phyloP scores from a whole-genome alignment of 2,888 invertebrate species.

The Harmothoe impar region DNA sequence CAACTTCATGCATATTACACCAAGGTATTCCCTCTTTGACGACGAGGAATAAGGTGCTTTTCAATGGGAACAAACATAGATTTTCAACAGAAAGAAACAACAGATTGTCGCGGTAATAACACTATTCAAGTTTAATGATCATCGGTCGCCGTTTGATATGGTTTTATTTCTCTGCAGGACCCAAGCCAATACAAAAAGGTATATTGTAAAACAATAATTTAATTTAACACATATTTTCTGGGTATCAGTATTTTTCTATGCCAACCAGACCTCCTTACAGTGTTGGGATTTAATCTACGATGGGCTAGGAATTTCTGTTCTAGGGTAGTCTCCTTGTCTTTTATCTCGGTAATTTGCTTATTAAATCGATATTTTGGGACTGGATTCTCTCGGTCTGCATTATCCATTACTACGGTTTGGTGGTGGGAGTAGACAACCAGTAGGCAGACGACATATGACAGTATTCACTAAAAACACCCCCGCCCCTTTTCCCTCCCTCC shows the following conservation, averaged over 20 bases:
- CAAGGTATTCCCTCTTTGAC: background rate
- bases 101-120: no score
- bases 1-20: background rate
- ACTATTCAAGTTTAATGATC: no score
- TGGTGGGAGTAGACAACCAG: background rate
- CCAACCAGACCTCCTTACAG: background rate
- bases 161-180: constrained; percentile 3
- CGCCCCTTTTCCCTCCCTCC: no score
- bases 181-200: background rate
- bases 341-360: no score
- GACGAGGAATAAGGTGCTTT: no score
- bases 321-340: no score
- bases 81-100: no score
- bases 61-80: no score
- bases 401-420: background rate
- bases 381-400: background rate
- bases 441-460: background rate
- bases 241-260: background rate
- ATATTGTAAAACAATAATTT: background rate
- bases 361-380: no score
- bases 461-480: no score
- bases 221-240: background rate
- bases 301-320: no score
- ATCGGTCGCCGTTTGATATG: background rate
- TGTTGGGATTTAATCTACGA: no score